These are phyloP conservation scores for Mareca strepera DNA, from an alignment of 2,797 vertebrate genomes.

Conservation along the genomic window DNA sequence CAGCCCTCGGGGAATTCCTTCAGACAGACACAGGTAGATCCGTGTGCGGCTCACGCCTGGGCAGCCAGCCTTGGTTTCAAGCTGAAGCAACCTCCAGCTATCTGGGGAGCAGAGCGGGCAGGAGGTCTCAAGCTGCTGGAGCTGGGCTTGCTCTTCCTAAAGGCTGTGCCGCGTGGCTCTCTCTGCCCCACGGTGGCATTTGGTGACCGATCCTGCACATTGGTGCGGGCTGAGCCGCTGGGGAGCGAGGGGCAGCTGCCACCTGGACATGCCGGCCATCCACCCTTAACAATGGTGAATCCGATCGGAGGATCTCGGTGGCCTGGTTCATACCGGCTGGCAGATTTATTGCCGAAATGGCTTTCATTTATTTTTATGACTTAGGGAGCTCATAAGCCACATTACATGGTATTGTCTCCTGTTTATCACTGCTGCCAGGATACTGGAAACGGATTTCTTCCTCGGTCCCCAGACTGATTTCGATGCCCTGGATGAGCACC, in stretches of 20 bases:
- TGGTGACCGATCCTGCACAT: rapidly evolving
- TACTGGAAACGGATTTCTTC: not conserved
- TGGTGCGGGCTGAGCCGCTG: rapidly evolving
- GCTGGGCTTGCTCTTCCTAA: not conserved
- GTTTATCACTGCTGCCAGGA: not conserved
- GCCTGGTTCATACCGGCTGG: rapidly evolving
- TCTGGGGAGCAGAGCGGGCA: not conserved
- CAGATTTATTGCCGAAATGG: not conserved
- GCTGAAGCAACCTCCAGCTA: not conserved
- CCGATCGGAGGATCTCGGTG: not conserved
- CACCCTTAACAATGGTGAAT: rapidly evolving
- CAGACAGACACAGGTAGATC: not conserved
- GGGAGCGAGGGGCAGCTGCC: not conserved
- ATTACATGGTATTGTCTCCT: not conserved
- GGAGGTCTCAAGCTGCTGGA: not conserved
- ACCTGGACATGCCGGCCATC: not conserved
- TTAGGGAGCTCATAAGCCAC: not conserved
- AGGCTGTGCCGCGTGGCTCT: not conserved
- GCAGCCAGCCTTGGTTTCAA: not conserved
- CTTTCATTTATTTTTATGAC: not conserved
- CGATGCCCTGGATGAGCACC: not conserved
- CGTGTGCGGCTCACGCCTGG: rapidly evolving
- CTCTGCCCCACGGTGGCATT: not conserved
- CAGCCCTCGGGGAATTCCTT: not conserved
- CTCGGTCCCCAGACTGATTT: not conserved